These are phyloP conservation scores for Hemicentrotus pulcherrimus DNA, from an alignment of 35 echinoderm and acorn worm genomes.

Conservation along the genomic window DNA sequence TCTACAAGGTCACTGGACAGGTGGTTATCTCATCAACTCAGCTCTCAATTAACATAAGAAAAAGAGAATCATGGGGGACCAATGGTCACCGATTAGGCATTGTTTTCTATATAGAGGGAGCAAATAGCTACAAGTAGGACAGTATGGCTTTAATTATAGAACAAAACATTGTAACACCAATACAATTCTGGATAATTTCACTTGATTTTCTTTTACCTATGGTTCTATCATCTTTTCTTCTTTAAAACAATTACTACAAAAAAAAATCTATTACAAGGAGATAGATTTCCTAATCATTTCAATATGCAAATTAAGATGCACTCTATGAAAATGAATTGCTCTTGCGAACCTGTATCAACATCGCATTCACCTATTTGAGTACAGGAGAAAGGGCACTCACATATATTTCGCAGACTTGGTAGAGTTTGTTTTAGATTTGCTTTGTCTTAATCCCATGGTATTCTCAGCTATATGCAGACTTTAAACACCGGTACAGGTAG, in stretches of 20 bases:
- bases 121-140: too few relatives aligned
- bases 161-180: too few relatives aligned
- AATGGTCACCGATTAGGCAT: too few relatives aligned
- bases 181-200: too few relatives aligned
- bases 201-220: too few relatives aligned
- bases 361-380: background rate
- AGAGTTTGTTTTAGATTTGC: slow-evolving; percentile 32
- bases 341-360: background rate
- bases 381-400: background rate
- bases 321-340: background rate
- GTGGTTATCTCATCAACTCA: too few relatives aligned
- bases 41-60: too few relatives aligned
- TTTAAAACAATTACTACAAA: background rate
- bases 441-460: slow-evolving; percentile 31
- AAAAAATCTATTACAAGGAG: background rate
- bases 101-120: too few relatives aligned
- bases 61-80: too few relatives aligned
- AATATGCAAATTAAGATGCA: background rate
- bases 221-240: too few relatives aligned
- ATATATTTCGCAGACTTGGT: background rate
- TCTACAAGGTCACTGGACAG: too few relatives aligned
- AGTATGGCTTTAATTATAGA: too few relatives aligned
- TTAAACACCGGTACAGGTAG: background rate
- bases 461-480: background rate
- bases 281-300: background rate